Conservation (phyloP, 2,113 vertebrate species). For the Strigops habroptila region DNA sequence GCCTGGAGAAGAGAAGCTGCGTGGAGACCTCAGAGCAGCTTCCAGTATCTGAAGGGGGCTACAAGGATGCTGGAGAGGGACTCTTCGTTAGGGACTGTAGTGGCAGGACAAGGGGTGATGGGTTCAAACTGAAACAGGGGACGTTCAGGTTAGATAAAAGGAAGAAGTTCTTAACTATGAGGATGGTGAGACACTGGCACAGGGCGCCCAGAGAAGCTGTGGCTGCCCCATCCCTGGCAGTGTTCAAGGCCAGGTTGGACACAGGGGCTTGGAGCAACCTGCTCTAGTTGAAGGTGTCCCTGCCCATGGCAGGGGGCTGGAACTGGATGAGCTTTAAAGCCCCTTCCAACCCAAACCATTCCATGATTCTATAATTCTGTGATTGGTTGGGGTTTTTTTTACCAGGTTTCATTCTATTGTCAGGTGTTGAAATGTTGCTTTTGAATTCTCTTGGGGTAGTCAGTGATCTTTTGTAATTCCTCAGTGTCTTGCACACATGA, state of each 20-base stretch:
- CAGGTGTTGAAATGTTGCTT: neutral
- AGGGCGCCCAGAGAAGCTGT: neutral
- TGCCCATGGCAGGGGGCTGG: neutral
- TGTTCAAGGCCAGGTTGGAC: neutral
- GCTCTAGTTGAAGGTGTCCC: neutral
- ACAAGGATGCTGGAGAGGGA: no score
- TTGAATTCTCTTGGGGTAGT: neutral
- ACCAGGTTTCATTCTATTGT: neutral
- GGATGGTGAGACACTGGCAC: neutral
- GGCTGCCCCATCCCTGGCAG: neutral
- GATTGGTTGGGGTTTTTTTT: neutral
- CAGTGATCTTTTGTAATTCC: neutral
- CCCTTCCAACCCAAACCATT: neutral
- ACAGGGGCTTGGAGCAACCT: neutral
- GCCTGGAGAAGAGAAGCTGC: neutral
- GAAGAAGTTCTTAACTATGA: no score
- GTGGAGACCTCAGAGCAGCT: neutral
- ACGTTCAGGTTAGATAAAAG: no score
- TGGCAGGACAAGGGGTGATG: no score
- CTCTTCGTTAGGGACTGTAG: no score
- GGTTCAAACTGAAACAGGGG: no score
- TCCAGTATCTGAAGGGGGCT: no score
- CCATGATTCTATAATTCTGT: neutral
- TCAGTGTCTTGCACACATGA: fast-evolving
- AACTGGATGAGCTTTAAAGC: neutral